Evolutionary conservation across 2,888 invertebrate species (phyloP).

Genomic region (Helleia helle): DNA sequence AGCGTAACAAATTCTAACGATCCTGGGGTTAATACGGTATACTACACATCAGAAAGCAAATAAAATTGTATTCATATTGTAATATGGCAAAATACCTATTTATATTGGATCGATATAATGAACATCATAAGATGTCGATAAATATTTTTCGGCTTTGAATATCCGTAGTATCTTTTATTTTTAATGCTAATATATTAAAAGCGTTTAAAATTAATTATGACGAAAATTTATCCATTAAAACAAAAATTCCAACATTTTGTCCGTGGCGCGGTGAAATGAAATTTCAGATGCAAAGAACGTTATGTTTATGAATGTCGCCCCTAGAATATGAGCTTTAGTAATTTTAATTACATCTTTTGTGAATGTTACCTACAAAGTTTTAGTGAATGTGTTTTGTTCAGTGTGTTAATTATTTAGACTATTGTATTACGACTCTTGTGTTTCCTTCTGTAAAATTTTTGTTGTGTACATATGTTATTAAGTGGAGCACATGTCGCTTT

Average conservation of each 20-base stretch:
- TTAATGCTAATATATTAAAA: conserved; percentile 11
- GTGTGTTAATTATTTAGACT: conserved; percentile 1
- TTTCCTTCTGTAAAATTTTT: not conserved
- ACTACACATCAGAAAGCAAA: no score
- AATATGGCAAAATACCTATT: no score
- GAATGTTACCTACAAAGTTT: not conserved
- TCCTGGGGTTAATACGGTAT: no score
- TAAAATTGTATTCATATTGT: no score
- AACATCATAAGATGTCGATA: no score
- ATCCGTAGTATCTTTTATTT: not conserved
- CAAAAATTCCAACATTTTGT: conserved; percentile 8
- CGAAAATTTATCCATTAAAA: conserved; percentile 7
- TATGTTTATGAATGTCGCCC: conserved; percentile 7
- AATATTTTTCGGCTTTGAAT: no score
- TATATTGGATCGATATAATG: no score
- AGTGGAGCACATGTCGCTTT: no score
- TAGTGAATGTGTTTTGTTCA: conserved; percentile 4
- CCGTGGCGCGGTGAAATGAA: conserved; percentile 7
- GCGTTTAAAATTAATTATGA: not conserved
- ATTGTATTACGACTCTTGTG: not conserved
- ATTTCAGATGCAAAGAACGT: conserved; percentile 7
- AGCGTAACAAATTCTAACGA: no score
- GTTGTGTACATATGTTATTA: no score
- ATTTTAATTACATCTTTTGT: conserved; percentile 8
- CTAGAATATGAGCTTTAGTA: conserved; percentile 7